A percentile compares a stretch with the other conserved stretches of the same genome.
phyloP scores from a whole-genome alignment of 2,113 vertebrate genomes.

The Sprattus sprattus region DNA sequence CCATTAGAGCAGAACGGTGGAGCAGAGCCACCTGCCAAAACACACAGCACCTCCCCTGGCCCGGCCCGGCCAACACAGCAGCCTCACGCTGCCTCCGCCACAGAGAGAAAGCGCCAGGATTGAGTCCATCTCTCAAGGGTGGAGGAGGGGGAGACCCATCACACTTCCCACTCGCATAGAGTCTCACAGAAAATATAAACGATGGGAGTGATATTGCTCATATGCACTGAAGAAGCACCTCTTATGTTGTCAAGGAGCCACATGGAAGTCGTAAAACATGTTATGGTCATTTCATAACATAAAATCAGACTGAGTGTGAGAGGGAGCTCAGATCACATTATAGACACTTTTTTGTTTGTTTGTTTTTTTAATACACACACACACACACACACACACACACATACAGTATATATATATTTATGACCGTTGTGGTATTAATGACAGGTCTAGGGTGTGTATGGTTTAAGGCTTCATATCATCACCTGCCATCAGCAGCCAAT shows the following conservation, averaged over 20 bases:
- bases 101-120: constrained; percentile 24
- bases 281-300: neutral
- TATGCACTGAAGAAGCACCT: neutral
- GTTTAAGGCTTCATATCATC: neutral
- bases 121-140: neutral
- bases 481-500: neutral
- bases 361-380: no score
- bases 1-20: constrained; percentile 60
- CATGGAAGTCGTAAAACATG: neutral
- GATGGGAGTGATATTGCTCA: neutral
- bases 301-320: neutral
- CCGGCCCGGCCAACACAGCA: neutral
- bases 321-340: neutral
- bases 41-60: constrained; percentile 22
- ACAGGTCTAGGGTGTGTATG: neutral
- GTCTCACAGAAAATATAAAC: neutral
- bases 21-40: constrained; percentile 51
- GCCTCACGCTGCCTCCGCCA: neutral
- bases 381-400: no score
- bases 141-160: neutral
- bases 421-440: neutral
- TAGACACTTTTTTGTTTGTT: neutral
- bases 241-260: neutral
- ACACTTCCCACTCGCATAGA: neutral
- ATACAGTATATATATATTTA: no score